Evolutionary conservation across 2,113 vertebrate species (phyloP).

Genomic region (Verasper variegatus): DNA sequence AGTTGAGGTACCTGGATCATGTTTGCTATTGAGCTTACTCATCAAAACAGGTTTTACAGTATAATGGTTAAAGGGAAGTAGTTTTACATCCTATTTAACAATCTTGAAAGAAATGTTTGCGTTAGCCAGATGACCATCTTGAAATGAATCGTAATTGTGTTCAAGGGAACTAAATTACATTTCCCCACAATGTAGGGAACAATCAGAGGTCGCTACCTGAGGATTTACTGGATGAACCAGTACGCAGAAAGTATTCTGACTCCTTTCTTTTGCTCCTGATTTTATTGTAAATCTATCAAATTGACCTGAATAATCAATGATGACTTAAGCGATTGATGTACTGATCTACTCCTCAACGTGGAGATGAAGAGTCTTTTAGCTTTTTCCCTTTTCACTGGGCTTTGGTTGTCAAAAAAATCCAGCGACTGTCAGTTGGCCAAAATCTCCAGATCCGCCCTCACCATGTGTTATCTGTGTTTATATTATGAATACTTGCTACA

Average conservation of each 20-base stretch:
- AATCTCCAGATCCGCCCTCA: neutral
- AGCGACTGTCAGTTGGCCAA: neutral
- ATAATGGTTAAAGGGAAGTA: neutral
- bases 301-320: neutral
- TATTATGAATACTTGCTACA: slow-evolving; percentile 17
- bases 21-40: neutral
- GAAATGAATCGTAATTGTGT: too few relatives aligned
- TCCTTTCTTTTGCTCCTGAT: neutral
- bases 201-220: too few relatives aligned
- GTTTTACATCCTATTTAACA: too few relatives aligned
- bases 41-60: neutral
- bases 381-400: neutral
- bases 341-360: too few relatives aligned
- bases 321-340: too few relatives aligned
- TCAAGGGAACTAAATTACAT: too few relatives aligned
- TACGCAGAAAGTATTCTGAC: neutral
- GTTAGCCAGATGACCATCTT: too few relatives aligned
- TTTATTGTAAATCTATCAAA: neutral
- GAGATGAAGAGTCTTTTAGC: neutral
- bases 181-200: too few relatives aligned
- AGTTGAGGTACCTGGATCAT: neutral
- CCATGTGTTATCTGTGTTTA: slow-evolving; percentile 25
- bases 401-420: neutral
- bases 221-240: neutral
- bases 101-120: too few relatives aligned